Evolutionary conservation across 2,113 vertebrate genomes (phyloP), one percentile per base, ranked within the genome.

Genomic region (Cyanistes caeruleus): DNA sequence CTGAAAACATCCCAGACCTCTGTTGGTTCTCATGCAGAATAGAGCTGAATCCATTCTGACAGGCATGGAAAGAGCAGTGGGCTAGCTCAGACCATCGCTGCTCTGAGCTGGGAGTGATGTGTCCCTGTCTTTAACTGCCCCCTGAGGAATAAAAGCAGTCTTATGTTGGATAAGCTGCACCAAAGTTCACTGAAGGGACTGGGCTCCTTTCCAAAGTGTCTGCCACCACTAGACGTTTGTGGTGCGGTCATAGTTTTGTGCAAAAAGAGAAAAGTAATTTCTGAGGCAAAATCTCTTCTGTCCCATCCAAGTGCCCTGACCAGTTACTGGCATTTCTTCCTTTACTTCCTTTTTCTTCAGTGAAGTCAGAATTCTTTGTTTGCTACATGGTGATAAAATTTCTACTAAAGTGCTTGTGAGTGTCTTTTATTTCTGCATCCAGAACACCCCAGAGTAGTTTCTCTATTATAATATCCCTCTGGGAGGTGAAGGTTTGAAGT

Each of bases 21-120:
- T 73, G 16, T 19, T 77, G 13, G 31, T 49, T 11, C 7, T 55
- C 27, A 17, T 13, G n/a, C 15, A n/a, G 46, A 80, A 44, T 2
- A 13, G 19, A 62, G 5, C 8, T 5, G 6, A 67, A 41, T 33
- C 28, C 63, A 11, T 33, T 33, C 37, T 65, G 59, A 11, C 15
- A 48, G 51, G 7, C 51, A 41, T 0, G 0, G 41, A 23, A 86
- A 11, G 6, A 39, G 51, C 5, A 69, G 18, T 2, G n/a, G 17
- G 1, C 9, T n/a, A 35, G 7, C 20, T 74, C 15, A 76, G 15
- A n/a, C 16, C 23, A 68, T 3, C 5, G 2, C 31, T 41, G 7
- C 4, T 0, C 31, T 37, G 33, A 82, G n/a, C 1, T 43, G 63
- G 31, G 5, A 59, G 25, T 22, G 11, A 11, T 31, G 2, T 9